A percentile compares a stretch with the other conserved stretches of the same genome.
Evolutionary conservation across 53 echinoderm and acorn worm genomes (phyloP).

Genomic region (Echinometra lucunter): DNA sequence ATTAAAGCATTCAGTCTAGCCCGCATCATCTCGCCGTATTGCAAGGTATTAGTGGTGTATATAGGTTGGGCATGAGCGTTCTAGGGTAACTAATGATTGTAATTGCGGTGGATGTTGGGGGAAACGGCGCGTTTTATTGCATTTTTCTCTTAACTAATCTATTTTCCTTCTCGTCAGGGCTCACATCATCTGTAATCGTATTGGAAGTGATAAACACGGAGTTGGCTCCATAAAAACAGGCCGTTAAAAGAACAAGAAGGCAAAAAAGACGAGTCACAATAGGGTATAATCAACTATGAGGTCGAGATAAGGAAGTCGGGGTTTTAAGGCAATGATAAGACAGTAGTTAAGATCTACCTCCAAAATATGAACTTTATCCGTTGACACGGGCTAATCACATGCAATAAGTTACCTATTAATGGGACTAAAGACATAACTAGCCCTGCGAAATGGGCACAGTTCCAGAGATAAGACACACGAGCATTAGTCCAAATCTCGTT

Average conservation of each 20-base stretch:
- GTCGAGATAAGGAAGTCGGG: slow-evolving; percentile 46
- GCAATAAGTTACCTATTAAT: slow-evolving; percentile 66
- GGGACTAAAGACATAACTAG: slow-evolving; percentile 30
- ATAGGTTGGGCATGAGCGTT: slow-evolving; percentile 20
- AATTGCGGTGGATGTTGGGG: slow-evolving; percentile 43
- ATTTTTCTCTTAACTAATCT: slow-evolving; percentile 62
- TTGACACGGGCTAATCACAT: slow-evolving; percentile 54
- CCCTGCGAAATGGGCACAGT: slow-evolving; percentile 52
- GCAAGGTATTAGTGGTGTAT: slow-evolving; percentile 52
- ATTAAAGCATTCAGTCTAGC: slow-evolving; percentile 36
- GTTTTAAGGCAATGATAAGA: slow-evolving; percentile 65
- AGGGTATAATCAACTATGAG: slow-evolving; percentile 21
- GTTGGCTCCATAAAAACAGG: slow-evolving; percentile 54
- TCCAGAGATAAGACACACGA: slow-evolving; percentile 40
- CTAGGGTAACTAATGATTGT: slow-evolving; percentile 56
- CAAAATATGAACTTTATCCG: slow-evolving; percentile 72
- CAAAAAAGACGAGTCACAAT: slow-evolving; percentile 45
- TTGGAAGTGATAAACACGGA: slow-evolving; percentile 48
- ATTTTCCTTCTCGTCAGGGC: slow-evolving; percentile 40
- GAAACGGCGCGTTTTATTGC: slow-evolving; percentile 55
- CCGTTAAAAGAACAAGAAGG: slow-evolving; percentile 37
- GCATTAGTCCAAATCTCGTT: slow-evolving; percentile 2
- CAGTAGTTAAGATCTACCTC: slow-evolving; percentile 59
- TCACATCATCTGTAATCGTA: slow-evolving; percentile 26
- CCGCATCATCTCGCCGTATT: not conserved